A percentile compares a stretch with the other conserved stretches of the same genome.
Conservation (phyloP, 2,888 invertebrate species). For the Lithosia quadra region DNA sequence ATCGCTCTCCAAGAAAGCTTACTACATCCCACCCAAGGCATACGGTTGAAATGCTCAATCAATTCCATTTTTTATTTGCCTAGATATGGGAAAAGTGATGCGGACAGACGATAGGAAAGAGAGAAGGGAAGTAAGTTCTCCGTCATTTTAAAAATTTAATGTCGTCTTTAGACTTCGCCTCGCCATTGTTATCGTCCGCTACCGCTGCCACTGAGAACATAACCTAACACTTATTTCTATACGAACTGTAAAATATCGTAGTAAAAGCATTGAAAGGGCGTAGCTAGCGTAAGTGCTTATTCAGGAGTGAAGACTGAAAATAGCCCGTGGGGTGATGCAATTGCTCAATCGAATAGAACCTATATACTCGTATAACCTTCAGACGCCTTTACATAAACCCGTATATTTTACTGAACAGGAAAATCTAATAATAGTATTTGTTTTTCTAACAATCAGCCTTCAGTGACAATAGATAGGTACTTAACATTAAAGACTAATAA, state of each 20-base stretch:
- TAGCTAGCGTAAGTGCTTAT: not conserved
- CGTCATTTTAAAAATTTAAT: not conserved
- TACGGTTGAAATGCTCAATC: not conserved
- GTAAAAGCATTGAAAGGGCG: not conserved
- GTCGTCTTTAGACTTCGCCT: too few species aligned
- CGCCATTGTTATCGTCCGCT: not conserved
- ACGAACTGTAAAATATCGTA: not conserved
- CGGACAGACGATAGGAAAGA: too few species aligned
- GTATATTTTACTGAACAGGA: constrained; percentile 19
- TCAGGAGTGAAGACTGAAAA: constrained; percentile 13
- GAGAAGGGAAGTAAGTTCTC: not conserved
- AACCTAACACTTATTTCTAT: not conserved
- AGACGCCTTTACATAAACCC: constrained; percentile 19
- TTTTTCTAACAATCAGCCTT: constrained; percentile 15
- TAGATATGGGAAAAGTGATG: not conserved
- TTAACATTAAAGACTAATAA: not conserved
- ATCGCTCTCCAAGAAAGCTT: too few species aligned
- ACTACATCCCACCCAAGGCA: too few species aligned
- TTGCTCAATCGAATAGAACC: constrained; percentile 14
- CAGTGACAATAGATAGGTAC: not conserved
- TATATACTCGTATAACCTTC: constrained; percentile 10
- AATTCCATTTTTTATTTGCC: not conserved
- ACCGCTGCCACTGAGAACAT: not conserved
- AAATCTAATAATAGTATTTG: constrained; percentile 18
- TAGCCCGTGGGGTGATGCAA: not conserved